A percentile compares a stretch with the other conserved stretches of the same genome.
Conservation (phyloP, 1,140 invertebrate species). For the Leptinotarsa texana region DNA sequence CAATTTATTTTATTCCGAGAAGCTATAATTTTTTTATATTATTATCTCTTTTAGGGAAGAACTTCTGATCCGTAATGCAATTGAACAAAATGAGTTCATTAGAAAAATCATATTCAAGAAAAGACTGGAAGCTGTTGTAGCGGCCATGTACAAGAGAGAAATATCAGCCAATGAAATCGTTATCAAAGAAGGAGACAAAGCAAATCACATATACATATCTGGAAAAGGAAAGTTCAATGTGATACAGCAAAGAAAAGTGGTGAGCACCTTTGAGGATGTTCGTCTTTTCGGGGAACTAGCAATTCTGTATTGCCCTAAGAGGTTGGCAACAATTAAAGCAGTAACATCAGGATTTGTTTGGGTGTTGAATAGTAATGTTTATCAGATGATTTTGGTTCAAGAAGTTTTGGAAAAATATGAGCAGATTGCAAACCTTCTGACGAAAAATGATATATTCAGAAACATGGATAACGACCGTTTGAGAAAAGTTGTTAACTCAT, state of each 20-base stretch:
- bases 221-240: slow-evolving; percentile 30
- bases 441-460: slow-evolving; percentile 81
- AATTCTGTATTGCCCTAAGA: slow-evolving; percentile 38
- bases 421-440: slow-evolving; percentile 80
- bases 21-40: too few species aligned
- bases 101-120: slow-evolving; percentile 36
- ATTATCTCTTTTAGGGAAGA: slow-evolving; percentile 36
- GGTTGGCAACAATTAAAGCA: slow-evolving; percentile 31
- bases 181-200: slow-evolving; percentile 40
- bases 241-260: slow-evolving; percentile 10
- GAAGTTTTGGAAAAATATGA: slow-evolving; percentile 78
- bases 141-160: slow-evolving; percentile 35
- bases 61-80: slow-evolving; percentile 38
- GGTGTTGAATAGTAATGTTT: slow-evolving; percentile 82
- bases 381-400: slow-evolving; percentile 87
- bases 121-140: slow-evolving; percentile 29
- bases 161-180: slow-evolving; percentile 36
- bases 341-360: slow-evolving; percentile 68
- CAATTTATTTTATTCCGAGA: too few species aligned
- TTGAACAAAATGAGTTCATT: slow-evolving; percentile 41
- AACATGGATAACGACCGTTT: slow-evolving; percentile 78
- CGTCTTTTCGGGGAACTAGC: slow-evolving; percentile 37
- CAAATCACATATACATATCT: slow-evolving; percentile 39
- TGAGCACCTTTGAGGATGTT: slow-evolving; percentile 9
- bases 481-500: slow-evolving; percentile 83